phyloP scores from a whole-genome alignment of 1,140 invertebrate species.

The Drosophila elegans region DNA sequence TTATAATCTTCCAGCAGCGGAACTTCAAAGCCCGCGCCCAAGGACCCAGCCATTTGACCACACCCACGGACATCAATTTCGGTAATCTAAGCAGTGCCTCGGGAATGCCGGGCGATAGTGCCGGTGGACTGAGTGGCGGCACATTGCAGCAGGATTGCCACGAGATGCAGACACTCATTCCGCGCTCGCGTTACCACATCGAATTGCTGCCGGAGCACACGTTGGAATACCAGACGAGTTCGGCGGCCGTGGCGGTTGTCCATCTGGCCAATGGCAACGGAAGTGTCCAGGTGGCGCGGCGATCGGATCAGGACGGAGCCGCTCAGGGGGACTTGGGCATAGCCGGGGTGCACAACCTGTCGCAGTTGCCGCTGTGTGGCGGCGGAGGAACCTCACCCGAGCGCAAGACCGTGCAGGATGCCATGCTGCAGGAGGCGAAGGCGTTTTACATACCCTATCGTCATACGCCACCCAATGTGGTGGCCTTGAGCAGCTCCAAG shows the following conservation, averaged over 20 bases:
- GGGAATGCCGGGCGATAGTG: constrained; percentile 74
- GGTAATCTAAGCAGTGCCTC: constrained; percentile 74
- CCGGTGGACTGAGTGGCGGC: constrained; percentile 72
- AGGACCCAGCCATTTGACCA: constrained; percentile 70
- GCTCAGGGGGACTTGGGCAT: constrained; percentile 62
- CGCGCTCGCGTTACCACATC: constrained; percentile 72
- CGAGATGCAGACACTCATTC: constrained; percentile 84
- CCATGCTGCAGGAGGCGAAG: constrained; percentile 64
- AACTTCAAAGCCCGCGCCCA: constrained; percentile 76
- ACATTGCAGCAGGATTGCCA: constrained; percentile 79
- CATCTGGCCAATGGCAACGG: constrained; percentile 71
- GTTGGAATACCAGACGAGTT: constrained; percentile 70
- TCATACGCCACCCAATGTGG: constrained; percentile 71
- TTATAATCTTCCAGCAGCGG: constrained; percentile 75
- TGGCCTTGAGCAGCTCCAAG: constrained; percentile 59
- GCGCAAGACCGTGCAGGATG: constrained; percentile 57
- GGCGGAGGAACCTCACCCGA: constrained; percentile 50
- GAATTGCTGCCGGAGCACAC: constrained; percentile 67
- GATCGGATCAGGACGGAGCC: constrained; percentile 31
- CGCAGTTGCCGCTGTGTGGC: constrained; percentile 69
- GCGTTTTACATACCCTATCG: constrained; percentile 79
- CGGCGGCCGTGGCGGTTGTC: constrained; percentile 46
- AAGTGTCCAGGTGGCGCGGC: constrained; percentile 49
- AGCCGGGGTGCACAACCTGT: constrained; percentile 70
- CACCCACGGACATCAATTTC: constrained; percentile 78